These are phyloP conservation scores for Glaucomys volans DNA, from an alignment of 2,113 vertebrate species.

Conservation along the genomic window DNA sequence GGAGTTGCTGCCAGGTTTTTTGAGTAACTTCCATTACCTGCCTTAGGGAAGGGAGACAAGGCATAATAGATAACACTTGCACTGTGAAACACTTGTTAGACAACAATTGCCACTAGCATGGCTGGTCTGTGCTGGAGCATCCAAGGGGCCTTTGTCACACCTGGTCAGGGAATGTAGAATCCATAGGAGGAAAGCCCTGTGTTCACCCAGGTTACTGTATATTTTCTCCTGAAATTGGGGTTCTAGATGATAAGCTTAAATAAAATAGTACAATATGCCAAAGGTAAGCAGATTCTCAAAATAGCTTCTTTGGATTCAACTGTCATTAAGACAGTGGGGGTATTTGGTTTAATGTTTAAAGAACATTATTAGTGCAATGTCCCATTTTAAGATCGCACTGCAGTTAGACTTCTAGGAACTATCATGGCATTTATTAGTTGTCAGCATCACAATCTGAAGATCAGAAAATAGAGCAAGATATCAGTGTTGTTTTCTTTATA, in stretches of 20 bases:
- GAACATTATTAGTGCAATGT: constrained; percentile 66
- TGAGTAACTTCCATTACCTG: neutral
- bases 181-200: neutral
- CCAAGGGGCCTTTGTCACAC: neutral
- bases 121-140: no score
- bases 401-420: constrained; percentile 76
- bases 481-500: constrained; percentile 72
- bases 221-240: constrained; percentile 28
- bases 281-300: constrained; percentile 77
- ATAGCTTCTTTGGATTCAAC: constrained; percentile 88
- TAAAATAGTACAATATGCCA: constrained; percentile 47
- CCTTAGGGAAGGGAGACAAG: neutral
- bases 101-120: neutral
- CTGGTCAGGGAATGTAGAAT: neutral
- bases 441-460: constrained; percentile 81
- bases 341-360: constrained; percentile 82
- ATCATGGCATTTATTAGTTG: constrained; percentile 84
- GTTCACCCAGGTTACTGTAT: neutral
- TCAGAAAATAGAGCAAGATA: constrained; percentile 84
- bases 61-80: neutral
- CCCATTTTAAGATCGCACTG: constrained; percentile 82
- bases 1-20: neutral
- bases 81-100: neutral
- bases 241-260: constrained; percentile 43
- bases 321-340: constrained; percentile 82